Conservation (phyloP, 1,140 invertebrate species). For the Calephelis nemesis region DNA sequence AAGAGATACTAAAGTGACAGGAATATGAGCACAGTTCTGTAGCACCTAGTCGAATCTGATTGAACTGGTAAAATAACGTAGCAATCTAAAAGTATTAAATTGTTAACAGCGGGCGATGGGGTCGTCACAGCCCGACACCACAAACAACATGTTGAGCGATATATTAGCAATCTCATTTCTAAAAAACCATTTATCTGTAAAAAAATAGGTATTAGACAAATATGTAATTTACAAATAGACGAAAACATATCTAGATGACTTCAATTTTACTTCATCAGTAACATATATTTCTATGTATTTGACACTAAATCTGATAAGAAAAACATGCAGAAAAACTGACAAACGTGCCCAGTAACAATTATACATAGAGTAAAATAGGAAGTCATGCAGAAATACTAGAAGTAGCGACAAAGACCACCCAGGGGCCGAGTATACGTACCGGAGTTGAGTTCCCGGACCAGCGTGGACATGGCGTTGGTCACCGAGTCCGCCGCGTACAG, state of each 20-base stretch:
- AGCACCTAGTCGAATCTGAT: too few species aligned
- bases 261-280: constrained; percentile 9
- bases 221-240: too few species aligned
- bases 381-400: constrained; percentile 17
- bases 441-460: constrained; percentile 96
- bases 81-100: too few species aligned
- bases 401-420: background rate
- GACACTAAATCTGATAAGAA: constrained; percentile 7
- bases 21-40: too few species aligned
- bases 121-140: too few species aligned
- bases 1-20: too few species aligned
- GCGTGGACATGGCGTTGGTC: constrained; percentile 96
- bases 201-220: too few species aligned
- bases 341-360: constrained; percentile 18
- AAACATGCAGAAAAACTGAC: constrained; percentile 16
- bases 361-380: constrained; percentile 19
- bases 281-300: constrained; percentile 9
- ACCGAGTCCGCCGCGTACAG: constrained; percentile 96
- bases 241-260: constrained; percentile 7
- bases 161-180: too few species aligned
- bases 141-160: too few species aligned
- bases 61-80: too few species aligned
- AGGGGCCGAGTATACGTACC: constrained; percentile 76
- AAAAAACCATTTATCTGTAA: too few species aligned
- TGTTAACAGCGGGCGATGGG: too few species aligned